Evolutionary conservation across 2,888 invertebrate species (phyloP), one percentile per base, ranked within the genome.

Genomic region (Volucella bombylans): DNA sequence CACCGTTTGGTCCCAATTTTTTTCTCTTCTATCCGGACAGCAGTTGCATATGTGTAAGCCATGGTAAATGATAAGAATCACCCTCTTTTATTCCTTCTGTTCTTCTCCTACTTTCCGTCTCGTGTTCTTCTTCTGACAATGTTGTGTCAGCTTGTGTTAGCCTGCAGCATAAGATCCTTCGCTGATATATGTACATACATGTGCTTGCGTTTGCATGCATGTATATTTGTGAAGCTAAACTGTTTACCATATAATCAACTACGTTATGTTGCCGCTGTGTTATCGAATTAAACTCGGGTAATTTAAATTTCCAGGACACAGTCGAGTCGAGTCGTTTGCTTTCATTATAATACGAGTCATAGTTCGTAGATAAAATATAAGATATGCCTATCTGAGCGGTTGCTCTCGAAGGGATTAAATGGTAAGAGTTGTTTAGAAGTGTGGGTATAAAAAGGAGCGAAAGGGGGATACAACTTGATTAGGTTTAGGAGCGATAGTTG

Each of bases 221-320:
- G 49, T 38, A 31, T 31, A 23, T 31, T 31, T 31, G 31, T 41
- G 54, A 14, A 54, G 64, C 52, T 68, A 78, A 78, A 73, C 73
- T 82, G 68, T 73, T 78, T 73, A 64, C 72, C 82, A 82, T 82
- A 68, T 82, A 73, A 82, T 82, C 77, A 78, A 73, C 68, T 77
- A 67, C 14, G 43, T 55, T 64, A 43, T 80, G 15, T 11, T 62
- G 45, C 59, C 64, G 74, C 23, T 83, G 69, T 71, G 74, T 76
- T 80, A 83, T 80, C 79, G 80, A 80, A 83, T 83, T 79, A 76
- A 80, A 80, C 71, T 80, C 83, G 80, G 80, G 83, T 80, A 80
- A 83, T 83, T 83, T 83, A 80, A 83, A 83, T 79, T 83, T 83
- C 74, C 69, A 83, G 61, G 59, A 74, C 61, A 80, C 55, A 71